A percentile compares a stretch with the other conserved stretches of the same genome.
Conservation (phyloP, 2,113 vertebrate species). For the Labeo rohita region DNA sequence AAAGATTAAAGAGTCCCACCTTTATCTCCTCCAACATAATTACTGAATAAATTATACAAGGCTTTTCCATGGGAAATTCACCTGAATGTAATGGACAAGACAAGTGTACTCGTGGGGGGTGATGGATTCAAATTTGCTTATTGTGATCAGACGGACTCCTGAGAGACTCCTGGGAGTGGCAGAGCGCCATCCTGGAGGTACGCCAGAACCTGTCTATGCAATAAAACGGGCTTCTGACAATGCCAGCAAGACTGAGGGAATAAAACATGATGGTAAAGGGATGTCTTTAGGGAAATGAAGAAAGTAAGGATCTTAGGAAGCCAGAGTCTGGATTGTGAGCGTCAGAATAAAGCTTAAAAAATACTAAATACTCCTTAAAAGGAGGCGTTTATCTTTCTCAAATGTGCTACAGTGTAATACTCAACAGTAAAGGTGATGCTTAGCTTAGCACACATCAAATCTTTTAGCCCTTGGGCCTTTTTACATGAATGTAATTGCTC, state of each 20-base stretch:
- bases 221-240: slow-evolving; percentile 19
- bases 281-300: not conserved
- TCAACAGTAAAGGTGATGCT: not conserved
- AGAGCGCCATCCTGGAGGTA: slow-evolving; percentile 6
- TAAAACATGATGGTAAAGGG: not conserved
- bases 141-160: slow-evolving; percentile 21
- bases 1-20: slow-evolving; percentile 10
- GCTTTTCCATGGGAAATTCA: slow-evolving; percentile 18
- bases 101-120: not conserved
- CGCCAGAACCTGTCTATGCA: slow-evolving; percentile 5
- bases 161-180: not conserved
- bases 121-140: slow-evolving; percentile 10
- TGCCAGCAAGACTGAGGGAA: not conserved
- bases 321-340: not conserved
- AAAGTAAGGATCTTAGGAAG: not conserved
- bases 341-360: not conserved
- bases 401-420: not conserved
- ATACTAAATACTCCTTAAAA: not conserved
- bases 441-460: not conserved
- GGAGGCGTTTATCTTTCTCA: not conserved
- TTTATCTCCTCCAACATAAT: slow-evolving; percentile 12
- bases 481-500: slow-evolving; percentile 30
- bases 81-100: slow-evolving; percentile 1
- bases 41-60: slow-evolving; percentile 29
- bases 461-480: slow-evolving; percentile 9